Conservation (phyloP, 2,113 vertebrate species). For the Archocentrus centrarchus region DNA sequence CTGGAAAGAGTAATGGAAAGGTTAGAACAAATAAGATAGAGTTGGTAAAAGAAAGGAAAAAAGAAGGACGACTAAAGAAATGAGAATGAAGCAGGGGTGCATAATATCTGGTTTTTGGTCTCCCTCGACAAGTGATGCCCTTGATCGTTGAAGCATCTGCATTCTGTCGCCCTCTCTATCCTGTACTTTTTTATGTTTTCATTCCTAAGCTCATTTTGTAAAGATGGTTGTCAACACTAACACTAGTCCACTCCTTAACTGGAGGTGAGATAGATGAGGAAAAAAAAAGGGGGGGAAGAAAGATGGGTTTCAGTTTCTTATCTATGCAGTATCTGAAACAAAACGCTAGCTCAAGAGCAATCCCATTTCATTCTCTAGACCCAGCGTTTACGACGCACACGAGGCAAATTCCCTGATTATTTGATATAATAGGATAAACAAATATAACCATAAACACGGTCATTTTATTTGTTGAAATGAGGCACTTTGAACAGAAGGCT, state of each 20-base stretch:
- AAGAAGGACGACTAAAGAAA: slow-evolving; percentile 33
- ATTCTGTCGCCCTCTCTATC: slow-evolving; percentile 50
- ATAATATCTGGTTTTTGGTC: slow-evolving; percentile 49
- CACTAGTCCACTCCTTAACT: slow-evolving; percentile 81
- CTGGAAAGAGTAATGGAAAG: slow-evolving; percentile 19
- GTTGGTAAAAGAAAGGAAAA: neutral
- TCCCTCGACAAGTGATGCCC: slow-evolving; percentile 63
- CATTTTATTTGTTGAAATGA: slow-evolving; percentile 4
- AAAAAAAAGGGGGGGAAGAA: neutral
- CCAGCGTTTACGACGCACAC: slow-evolving; percentile 14
- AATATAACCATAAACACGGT: neutral
- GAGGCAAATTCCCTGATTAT: slow-evolving; percentile 36
- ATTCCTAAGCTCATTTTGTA: slow-evolving; percentile 74
- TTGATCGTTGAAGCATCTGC: slow-evolving; percentile 76
- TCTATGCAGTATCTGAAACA: slow-evolving; percentile 11
- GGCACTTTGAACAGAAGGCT: slow-evolving; percentile 24
- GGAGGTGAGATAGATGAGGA: slow-evolving; percentile 1
- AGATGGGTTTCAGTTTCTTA: slow-evolving; percentile 53
- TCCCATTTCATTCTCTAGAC: slow-evolving; percentile 13
- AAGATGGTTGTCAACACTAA: slow-evolving; percentile 87
- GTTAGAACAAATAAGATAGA: slow-evolving; percentile 1
- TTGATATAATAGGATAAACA: slow-evolving; percentile 27
- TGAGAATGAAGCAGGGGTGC: slow-evolving; percentile 41
- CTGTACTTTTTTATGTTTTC: slow-evolving; percentile 67
- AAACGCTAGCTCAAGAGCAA: slow-evolving; percentile 8